Evolutionary conservation across 1,140 invertebrate genomes (phyloP).

Genomic region (Drosophila subobscura): DNA sequence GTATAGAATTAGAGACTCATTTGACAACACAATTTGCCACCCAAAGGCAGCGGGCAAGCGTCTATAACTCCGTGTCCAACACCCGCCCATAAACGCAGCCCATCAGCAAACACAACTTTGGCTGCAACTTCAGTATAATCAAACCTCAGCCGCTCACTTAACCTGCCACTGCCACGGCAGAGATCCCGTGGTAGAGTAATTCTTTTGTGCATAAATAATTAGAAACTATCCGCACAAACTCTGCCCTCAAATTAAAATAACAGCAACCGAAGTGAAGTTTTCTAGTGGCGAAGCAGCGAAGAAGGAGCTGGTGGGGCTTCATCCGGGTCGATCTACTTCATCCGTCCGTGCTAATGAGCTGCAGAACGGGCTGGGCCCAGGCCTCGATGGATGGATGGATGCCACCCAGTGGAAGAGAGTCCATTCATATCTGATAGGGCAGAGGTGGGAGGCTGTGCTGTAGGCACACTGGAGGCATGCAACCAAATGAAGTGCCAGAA

Average conservation of each 20-base stretch:
- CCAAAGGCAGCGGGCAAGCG: too few species aligned
- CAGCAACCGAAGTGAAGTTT: constrained; percentile 30
- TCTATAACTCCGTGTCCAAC: too few species aligned
- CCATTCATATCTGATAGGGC: constrained; percentile 51
- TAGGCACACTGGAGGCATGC: constrained; percentile 36
- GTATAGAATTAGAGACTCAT: too few species aligned
- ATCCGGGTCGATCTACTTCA: constrained; percentile 58
- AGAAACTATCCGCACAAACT: constrained; percentile 42
- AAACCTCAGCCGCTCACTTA: not conserved
- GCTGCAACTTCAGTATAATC: not conserved
- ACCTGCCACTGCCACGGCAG: not conserved
- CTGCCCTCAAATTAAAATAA: constrained; percentile 52
- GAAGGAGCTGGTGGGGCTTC: constrained; percentile 32
- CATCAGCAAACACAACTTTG: not conserved
- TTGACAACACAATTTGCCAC: too few species aligned
- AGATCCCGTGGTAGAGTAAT: constrained; percentile 1
- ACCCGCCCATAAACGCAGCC: too few species aligned
- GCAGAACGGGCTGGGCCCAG: constrained; percentile 26
- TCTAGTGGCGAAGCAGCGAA: constrained; percentile 21
- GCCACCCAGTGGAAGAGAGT: constrained; percentile 15
- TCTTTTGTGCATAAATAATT: constrained; percentile 49
- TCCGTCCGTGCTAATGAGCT: constrained; percentile 58
- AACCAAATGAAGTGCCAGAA: constrained; percentile 78
- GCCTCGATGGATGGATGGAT: constrained; percentile 19
- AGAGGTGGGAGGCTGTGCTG: constrained; percentile 1